These are phyloP conservation scores for Dipodomys merriami DNA, from an alignment of 2,113 vertebrate genomes.

Conservation along the genomic window DNA sequence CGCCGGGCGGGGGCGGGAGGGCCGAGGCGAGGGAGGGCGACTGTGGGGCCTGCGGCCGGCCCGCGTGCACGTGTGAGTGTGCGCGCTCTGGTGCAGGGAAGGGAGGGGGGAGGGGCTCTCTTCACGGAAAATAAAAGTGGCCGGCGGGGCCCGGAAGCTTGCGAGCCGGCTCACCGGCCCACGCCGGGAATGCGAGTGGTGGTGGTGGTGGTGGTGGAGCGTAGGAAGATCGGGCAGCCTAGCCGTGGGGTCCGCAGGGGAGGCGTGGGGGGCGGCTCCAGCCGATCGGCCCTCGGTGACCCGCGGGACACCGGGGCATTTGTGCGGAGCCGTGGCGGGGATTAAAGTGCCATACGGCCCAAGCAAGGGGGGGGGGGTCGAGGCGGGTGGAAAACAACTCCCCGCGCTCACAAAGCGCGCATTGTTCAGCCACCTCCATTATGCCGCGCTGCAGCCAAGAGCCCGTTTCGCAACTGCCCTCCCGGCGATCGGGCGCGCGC, in stretches of 20 bases:
- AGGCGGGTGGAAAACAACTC: constrained; percentile 80
- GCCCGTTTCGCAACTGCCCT: constrained; percentile 80
- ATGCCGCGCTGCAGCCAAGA: constrained; percentile 78
- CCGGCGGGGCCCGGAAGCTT: constrained; percentile 71
- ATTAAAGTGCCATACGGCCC: constrained; percentile 81
- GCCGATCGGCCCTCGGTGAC: constrained; percentile 69
- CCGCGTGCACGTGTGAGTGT: not conserved
- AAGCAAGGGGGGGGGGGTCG: constrained; percentile 57
- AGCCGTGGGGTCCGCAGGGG: constrained; percentile 29
- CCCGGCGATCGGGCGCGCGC: constrained; percentile 30
- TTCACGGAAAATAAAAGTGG: constrained; percentile 72
- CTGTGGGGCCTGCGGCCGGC: constrained; percentile 52
- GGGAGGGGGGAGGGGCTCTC: not conserved
- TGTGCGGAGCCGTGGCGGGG: constrained; percentile 78
- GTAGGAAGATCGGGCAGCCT: constrained; percentile 36
- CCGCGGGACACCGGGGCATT: constrained; percentile 80
- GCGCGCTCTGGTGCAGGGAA: not conserved
- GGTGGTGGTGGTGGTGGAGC: not conserved
- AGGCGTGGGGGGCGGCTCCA: constrained; percentile 34
- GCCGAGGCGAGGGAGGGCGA: constrained; percentile 15
- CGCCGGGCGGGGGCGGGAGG: constrained; percentile 56
- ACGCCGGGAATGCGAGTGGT: constrained; percentile 60
- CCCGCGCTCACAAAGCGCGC: constrained; percentile 79
- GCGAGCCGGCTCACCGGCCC: constrained; percentile 46
- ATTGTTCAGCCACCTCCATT: constrained; percentile 83